These are phyloP conservation scores for Bostrychus sinensis DNA, from an alignment of 2,113 vertebrate genomes.

Conservation along the genomic window DNA sequence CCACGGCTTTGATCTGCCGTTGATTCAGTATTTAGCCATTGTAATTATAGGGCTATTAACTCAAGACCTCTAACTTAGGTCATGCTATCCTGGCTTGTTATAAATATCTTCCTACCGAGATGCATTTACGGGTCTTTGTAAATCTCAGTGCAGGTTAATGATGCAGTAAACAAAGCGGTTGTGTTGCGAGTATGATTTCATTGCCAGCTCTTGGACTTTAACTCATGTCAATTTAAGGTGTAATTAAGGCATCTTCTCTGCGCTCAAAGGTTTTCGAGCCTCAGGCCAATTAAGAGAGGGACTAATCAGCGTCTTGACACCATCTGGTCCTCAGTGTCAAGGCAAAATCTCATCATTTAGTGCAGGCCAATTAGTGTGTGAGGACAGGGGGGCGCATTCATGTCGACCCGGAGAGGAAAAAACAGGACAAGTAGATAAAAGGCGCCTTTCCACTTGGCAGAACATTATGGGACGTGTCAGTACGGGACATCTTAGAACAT, in stretches of 20 bases:
- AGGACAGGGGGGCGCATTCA: slow-evolving; percentile 42
- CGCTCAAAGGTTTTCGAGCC: slow-evolving; percentile 61
- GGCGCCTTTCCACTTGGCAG: no score
- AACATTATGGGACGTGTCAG: no score
- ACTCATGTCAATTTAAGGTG: slow-evolving; percentile 45
- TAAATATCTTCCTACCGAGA: background rate
- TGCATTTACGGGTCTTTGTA: background rate
- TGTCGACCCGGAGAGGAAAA: slow-evolving; percentile 47
- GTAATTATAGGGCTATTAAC: slow-evolving; percentile 7
- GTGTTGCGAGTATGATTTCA: slow-evolving; percentile 17
- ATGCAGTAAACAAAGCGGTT: slow-evolving; percentile 15
- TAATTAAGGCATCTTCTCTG: slow-evolving; percentile 58
- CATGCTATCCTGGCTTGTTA: slow-evolving; percentile 5
- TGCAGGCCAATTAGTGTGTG: slow-evolving; percentile 70
- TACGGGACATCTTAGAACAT: no score
- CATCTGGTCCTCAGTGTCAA: slow-evolving; percentile 66
- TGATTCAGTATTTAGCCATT: slow-evolving; percentile 5
- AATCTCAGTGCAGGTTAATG: background rate
- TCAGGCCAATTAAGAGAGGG: slow-evolving; percentile 69
- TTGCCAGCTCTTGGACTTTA: slow-evolving; percentile 13
- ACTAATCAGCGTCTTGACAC: slow-evolving; percentile 74
- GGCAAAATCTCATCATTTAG: slow-evolving; percentile 72
- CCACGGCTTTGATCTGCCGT: background rate
- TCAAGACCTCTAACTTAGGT: slow-evolving; percentile 15
- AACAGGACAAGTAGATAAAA: slow-evolving; percentile 41